Conservation (phyloP, 2,113 vertebrate genomes). For the Rhineura floridana region DNA sequence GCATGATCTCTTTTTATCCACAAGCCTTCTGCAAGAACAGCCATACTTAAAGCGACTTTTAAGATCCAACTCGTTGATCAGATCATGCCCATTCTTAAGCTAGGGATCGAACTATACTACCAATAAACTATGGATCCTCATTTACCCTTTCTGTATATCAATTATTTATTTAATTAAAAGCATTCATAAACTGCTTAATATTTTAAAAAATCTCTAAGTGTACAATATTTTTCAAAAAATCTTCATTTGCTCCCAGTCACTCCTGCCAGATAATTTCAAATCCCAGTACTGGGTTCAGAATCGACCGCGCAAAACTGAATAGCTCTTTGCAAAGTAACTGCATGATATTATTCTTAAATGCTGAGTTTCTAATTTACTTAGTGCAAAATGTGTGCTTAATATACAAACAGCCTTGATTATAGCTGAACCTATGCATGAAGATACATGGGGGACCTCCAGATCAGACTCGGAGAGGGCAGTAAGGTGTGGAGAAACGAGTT, state of each 20-base stretch:
- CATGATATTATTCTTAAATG: background rate
- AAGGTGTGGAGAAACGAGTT: background rate
- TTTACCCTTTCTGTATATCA: background rate
- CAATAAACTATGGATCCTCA: background rate
- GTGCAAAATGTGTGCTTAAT: background rate
- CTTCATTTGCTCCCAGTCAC: too few species aligned
- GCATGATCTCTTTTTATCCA: background rate
- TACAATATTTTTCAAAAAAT: too few species aligned
- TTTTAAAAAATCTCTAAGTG: too few species aligned
- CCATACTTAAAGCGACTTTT: background rate
- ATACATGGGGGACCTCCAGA: background rate
- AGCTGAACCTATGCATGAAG: background rate
- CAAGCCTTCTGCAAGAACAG: background rate
- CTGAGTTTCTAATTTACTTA: background rate
- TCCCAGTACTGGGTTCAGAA: background rate
- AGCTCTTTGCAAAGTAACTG: background rate
- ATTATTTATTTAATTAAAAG: too few species aligned
- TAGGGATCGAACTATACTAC: background rate
- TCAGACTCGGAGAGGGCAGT: background rate
- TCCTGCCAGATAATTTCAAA: background rate
- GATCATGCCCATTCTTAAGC: background rate
- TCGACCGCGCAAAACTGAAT: background rate
- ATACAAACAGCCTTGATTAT: background rate
- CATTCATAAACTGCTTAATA: too few species aligned
- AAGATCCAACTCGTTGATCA: background rate